phyloP scores from a whole-genome alignment of 2,888 invertebrate species.

The Sthenelais limicola region DNA sequence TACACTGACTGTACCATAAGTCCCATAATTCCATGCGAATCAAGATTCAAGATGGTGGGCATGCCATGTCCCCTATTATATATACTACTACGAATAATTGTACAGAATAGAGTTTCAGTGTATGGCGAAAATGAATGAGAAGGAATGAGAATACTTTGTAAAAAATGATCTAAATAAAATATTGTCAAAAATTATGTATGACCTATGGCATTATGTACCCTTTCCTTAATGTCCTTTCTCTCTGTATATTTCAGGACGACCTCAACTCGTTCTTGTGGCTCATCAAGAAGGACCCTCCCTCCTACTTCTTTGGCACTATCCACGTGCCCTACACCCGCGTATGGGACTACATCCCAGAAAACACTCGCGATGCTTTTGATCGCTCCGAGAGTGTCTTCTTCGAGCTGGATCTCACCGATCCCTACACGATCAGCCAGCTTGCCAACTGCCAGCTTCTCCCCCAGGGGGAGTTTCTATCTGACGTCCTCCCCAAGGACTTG shows the following conservation, averaged over 20 bases:
- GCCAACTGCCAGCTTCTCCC: slow-evolving; percentile 74
- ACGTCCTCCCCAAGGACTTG: slow-evolving; percentile 72
- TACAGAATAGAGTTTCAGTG: too few species aligned
- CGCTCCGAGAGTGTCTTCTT: slow-evolving; percentile 74
- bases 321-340: slow-evolving; percentile 76
- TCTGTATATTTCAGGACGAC: slow-evolving; percentile 46
- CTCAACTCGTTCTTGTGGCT: slow-evolving; percentile 73
- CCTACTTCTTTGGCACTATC: slow-evolving; percentile 76
- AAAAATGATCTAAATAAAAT: too few species aligned
- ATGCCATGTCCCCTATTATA: too few species aligned
- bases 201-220: too few species aligned
- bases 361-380: slow-evolving; percentile 74
- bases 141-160: too few species aligned
- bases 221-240: not conserved
- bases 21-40: too few species aligned
- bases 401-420: slow-evolving; percentile 76
- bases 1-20: too few species aligned
- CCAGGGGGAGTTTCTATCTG: slow-evolving; percentile 66
- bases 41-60: too few species aligned
- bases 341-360: slow-evolving; percentile 75
- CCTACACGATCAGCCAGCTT: slow-evolving; percentile 73
- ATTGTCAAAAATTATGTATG: too few species aligned
- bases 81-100: too few species aligned
- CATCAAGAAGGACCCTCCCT: slow-evolving; percentile 65
- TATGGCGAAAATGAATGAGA: too few species aligned